A percentile compares a stretch with the other conserved stretches of the same genome.
These are phyloP conservation scores for Drosophila quinaria DNA, from an alignment of 2,888 invertebrate species.

Conservation along the genomic window DNA sequence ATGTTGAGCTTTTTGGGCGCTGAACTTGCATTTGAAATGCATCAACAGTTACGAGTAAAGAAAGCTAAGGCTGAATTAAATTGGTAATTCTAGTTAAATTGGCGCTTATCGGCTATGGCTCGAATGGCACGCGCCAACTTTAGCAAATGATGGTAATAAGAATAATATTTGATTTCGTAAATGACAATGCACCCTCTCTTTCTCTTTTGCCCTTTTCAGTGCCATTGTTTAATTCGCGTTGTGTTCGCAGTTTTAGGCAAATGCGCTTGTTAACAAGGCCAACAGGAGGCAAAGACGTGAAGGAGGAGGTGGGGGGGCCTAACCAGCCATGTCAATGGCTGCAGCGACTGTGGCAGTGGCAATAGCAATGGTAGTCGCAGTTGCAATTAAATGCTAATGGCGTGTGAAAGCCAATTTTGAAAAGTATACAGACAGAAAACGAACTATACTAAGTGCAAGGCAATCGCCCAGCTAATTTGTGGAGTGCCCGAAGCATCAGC, in stretches of 20 bases:
- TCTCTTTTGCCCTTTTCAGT: background rate
- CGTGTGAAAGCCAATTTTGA: conserved; percentile 80
- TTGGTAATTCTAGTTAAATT: conserved; percentile 52
- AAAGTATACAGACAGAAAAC: conserved; percentile 71
- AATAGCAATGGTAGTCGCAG: conserved; percentile 22
- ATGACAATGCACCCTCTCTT: conserved; percentile 29
- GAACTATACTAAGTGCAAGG: conserved; percentile 67
- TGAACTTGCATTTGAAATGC: conserved; percentile 22
- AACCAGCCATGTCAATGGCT: conserved; percentile 30
- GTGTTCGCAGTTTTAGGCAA: conserved; percentile 64
- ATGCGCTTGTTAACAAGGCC: conserved; percentile 72
- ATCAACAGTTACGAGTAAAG: conserved; percentile 6
- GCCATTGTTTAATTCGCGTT: conserved; percentile 28
- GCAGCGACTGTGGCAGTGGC: conserved; percentile 14
- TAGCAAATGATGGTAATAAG: conserved; percentile 51
- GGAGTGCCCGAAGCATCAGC: conserved; percentile 22
- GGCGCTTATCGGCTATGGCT: conserved; percentile 60
- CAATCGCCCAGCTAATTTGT: conserved; percentile 73
- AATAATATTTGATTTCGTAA: conserved; percentile 74
- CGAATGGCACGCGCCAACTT: conserved; percentile 42
- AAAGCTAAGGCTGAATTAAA: conserved; percentile 28
- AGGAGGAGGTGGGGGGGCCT: background rate
- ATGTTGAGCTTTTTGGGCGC: conserved; percentile 23
- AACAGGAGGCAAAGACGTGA: conserved; percentile 27
- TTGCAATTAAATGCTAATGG: conserved; percentile 82